Evolutionary conservation across 2,888 invertebrate species (phyloP).

Genomic region (Sussaba pulchella): DNA sequence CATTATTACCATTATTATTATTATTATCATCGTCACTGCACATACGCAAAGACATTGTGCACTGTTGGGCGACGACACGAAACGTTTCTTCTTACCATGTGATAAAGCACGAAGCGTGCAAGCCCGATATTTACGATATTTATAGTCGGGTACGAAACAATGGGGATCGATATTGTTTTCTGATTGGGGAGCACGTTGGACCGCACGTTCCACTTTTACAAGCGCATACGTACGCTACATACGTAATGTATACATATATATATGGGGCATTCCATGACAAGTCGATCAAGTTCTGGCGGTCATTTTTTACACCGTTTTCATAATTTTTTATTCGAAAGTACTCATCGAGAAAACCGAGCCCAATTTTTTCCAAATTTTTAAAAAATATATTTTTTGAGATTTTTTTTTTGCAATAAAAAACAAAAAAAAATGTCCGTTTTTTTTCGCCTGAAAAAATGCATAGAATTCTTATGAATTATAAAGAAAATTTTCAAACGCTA

Average conservation of each 20-base stretch:
- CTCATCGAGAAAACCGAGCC: too few species aligned
- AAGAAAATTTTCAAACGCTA: too few species aligned
- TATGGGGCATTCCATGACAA: too few species aligned
- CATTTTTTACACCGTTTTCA: too few species aligned
- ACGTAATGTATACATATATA: neutral
- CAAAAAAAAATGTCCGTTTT: too few species aligned
- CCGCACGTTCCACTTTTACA: constrained; percentile 66
- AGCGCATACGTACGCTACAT: neutral
- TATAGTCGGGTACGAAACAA: constrained; percentile 82
- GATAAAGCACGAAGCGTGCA: constrained; percentile 52
- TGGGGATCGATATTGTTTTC: constrained; percentile 84
- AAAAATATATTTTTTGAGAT: too few species aligned
- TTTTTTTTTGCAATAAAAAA: too few species aligned
- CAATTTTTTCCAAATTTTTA: too few species aligned
- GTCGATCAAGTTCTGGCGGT: too few species aligned
- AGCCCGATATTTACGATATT: constrained; percentile 81
- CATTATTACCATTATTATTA: neutral
- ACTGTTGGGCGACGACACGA: constrained; percentile 8
- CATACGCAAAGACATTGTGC: constrained; percentile 45
- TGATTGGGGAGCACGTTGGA: constrained; percentile 79
- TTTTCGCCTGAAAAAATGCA: too few species aligned
- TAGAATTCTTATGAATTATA: too few species aligned
- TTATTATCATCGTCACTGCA: constrained; percentile 21
- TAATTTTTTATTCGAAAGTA: too few species aligned
- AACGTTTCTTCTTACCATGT: constrained; percentile 4